phyloP scores from a whole-genome alignment of 2,797 vertebrate species.

The Pteronotus mesoamericanus region DNA sequence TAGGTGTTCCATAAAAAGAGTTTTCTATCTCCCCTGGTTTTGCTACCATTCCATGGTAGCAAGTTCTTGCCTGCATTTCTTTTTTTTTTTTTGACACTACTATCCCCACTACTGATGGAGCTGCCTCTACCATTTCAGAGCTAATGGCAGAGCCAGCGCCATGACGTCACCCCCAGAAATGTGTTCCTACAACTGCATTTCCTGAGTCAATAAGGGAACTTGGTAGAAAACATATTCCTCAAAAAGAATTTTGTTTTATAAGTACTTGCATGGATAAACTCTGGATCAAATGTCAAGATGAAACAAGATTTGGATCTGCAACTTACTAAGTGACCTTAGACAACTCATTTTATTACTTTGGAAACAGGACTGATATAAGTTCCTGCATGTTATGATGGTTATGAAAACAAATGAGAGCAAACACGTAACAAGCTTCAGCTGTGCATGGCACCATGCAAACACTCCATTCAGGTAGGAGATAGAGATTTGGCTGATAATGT shows the following conservation, averaged over 20 bases:
- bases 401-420: background rate
- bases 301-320: background rate
- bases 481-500: too few relatives aligned
- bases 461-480: background rate
- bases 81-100: background rate
- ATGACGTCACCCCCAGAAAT: background rate
- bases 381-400: background rate
- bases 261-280: background rate
- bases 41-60: background rate
- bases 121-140: background rate
- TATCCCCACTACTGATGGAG: background rate
- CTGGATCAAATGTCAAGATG: background rate
- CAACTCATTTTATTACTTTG: background rate
- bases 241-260: background rate
- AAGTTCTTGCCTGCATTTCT: background rate
- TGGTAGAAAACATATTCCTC: background rate
- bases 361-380: background rate
- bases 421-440: background rate
- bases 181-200: background rate
- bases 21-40: background rate
- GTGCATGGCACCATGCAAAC: fast-evolving
- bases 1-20: background rate
- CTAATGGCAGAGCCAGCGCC: background rate
- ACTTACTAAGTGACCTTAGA: background rate
- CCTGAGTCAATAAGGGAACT: background rate